Evolutionary conservation across 2,888 invertebrate species (phyloP), one percentile per base, ranked within the genome.

Genomic region (Yponomeuta plumbellus): DNA sequence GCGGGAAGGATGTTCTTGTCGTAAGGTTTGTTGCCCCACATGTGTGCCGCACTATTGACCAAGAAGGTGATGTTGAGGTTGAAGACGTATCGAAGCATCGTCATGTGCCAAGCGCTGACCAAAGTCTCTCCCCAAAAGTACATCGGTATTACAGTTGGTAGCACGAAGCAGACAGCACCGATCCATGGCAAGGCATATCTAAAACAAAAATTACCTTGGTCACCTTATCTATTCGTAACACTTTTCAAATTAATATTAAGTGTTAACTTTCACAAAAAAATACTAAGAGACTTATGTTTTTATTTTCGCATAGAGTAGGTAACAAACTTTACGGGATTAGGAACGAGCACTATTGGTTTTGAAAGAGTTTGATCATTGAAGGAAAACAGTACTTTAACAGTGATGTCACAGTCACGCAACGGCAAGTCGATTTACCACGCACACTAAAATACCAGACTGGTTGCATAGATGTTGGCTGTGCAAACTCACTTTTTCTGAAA

Each of bases 1-100:
- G 69, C 69, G 2, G 84, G 76, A 23, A 69, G 17, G 26, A 85
- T 78, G 10, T 66, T 71, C 70, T 75, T 80, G 67, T 94, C 86
- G 66, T 91, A 92, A 26, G 91, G 88, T 64, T 80, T 84, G 57
- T 80, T 75, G 0, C 91, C 91, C 81, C 81, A 91, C 34, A 83
- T 75, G 76, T 94, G 94, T n/a, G 94, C 94, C 3, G 89, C 92
- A 71, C 93, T 93, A 82, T 94, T 94, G 1, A 94, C 93, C 17
- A 93, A 80, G 91, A 94, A 94, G 0, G 94, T 94, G 68, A 87
- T 83, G 75, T 95, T 93, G 20, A 95, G 86, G 10, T 88, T 91
- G 65, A 90, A 71, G 17, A 86, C 80, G 75, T 93, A 94, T 56
- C 94, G 88, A 11, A 94, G 75, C 66, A 92, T 85, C 61, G 76